Percentiles rank a stretch among this genome's conserved stretches.
These are phyloP conservation scores for Bambusicola thoracicus DNA, from an alignment of 2,113 vertebrate genomes.

Conservation along the genomic window DNA sequence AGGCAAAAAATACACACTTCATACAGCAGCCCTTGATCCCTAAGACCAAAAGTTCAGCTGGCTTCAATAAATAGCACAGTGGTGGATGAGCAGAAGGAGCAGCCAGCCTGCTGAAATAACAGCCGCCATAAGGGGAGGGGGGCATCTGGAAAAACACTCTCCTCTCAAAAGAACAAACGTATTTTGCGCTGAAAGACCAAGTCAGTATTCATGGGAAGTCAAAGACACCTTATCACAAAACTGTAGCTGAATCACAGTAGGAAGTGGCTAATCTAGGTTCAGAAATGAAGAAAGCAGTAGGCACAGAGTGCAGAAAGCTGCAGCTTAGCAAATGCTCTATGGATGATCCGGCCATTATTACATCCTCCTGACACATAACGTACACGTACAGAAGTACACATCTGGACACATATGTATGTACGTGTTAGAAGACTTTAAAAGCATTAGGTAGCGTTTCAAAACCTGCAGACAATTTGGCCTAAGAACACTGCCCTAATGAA, in stretches of 20 bases:
- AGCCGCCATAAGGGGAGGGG: neutral
- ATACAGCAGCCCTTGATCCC: neutral
- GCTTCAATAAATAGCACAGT: neutral
- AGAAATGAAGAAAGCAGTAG: neutral
- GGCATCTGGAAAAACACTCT: neutral
- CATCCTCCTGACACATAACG: neutral
- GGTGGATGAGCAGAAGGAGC: neutral
- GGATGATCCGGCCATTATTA: neutral
- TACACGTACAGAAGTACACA: accelerated
- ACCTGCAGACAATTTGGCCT: neutral
- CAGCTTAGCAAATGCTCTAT: neutral
- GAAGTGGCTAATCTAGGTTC: neutral
- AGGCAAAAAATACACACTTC: neutral
- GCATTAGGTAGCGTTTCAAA: neutral
- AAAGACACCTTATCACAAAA: neutral
- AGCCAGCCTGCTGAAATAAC: neutral
- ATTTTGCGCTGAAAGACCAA: neutral
- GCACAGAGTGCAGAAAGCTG: neutral
- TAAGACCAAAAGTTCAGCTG: neutral
- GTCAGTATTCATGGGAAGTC: neutral
- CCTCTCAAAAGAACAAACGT: neutral
- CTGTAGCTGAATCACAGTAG: neutral
- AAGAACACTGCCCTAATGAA: neutral
- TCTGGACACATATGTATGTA: neutral
- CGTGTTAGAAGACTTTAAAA: neutral